Conservation (phyloP, 2,888 invertebrate species). For the Coecobrya sp. region DNA sequence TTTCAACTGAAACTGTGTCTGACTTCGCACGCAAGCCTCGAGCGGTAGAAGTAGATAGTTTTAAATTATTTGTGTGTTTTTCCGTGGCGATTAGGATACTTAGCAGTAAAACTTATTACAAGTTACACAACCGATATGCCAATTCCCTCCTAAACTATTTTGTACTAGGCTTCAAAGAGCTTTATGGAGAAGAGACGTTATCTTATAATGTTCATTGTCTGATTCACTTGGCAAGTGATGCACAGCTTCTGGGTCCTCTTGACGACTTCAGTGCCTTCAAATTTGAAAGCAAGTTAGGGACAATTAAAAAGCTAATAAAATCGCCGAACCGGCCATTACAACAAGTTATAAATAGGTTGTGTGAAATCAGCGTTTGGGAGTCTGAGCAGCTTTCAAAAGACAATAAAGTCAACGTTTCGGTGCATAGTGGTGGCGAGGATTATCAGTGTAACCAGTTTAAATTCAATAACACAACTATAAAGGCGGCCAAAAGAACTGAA, state of each 20-base stretch:
- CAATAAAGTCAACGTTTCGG: no score
- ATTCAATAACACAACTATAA: no score
- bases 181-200: not conserved
- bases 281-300: constrained; percentile 56
- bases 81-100: constrained; percentile 65
- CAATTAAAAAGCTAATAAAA: constrained; percentile 26
- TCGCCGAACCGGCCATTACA: constrained; percentile 11
- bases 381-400: no score
- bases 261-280: constrained; percentile 61
- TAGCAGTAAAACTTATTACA: no score
- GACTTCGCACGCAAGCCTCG: constrained; percentile 86
- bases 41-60: constrained; percentile 78
- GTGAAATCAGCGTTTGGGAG: not conserved
- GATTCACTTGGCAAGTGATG: constrained; percentile 24
- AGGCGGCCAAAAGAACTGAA: no score
- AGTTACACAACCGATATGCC: not conserved
- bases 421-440: no score
- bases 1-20: no score
- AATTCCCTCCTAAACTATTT: constrained; percentile 57
- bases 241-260: not conserved
- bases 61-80: constrained; percentile 67
- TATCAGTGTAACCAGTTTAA: no score
- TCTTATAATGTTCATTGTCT: constrained; percentile 48
- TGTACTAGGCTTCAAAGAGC: constrained; percentile 77
- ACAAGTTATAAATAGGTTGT: constrained; percentile 39